phyloP scores from a whole-genome alignment of 2,888 invertebrate species.

The Anticlea derivata region DNA sequence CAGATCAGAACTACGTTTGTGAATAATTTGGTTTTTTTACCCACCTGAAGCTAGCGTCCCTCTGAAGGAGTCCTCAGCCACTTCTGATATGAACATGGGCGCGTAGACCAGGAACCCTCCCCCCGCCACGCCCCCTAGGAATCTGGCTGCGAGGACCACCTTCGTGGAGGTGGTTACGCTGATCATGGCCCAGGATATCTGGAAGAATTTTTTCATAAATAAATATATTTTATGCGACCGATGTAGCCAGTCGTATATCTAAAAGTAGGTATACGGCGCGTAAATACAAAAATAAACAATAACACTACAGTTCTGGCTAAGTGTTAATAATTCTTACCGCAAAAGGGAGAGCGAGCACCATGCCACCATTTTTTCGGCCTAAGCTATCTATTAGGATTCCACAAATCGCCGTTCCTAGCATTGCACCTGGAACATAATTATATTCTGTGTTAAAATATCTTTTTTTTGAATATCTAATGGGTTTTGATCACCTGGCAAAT shows the following conservation, averaged over 20 bases:
- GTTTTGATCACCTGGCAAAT: too few species aligned
- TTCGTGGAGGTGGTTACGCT: slow-evolving; percentile 67
- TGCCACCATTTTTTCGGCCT: slow-evolving; percentile 81
- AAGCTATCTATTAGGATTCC: slow-evolving; percentile 73
- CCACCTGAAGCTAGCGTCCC: slow-evolving; percentile 67
- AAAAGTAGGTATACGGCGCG: too few species aligned
- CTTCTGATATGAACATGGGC: slow-evolving; percentile 86
- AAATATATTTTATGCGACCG: too few species aligned
- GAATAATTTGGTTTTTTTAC: too few species aligned
- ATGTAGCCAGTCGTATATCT: too few species aligned
- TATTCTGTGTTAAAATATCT: not conserved
- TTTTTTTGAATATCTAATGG: too few species aligned
- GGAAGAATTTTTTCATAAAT: slow-evolving; percentile 37
- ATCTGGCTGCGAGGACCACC: slow-evolving; percentile 77
- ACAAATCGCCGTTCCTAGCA: slow-evolving; percentile 71
- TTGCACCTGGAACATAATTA: slow-evolving; percentile 55
- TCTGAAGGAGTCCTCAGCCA: slow-evolving; percentile 79
- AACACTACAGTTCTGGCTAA: too few species aligned
- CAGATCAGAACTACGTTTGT: too few species aligned
- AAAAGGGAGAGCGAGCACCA: slow-evolving; percentile 79
- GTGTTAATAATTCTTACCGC: slow-evolving; percentile 59
- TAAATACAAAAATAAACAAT: too few species aligned
- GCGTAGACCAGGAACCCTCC: slow-evolving; percentile 81
- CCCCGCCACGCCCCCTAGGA: slow-evolving; percentile 83
- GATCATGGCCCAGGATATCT: slow-evolving; percentile 84